Evolutionary conservation across 2,113 vertebrate genomes (phyloP).

Genomic region (Tragelaphus buxtoni): DNA sequence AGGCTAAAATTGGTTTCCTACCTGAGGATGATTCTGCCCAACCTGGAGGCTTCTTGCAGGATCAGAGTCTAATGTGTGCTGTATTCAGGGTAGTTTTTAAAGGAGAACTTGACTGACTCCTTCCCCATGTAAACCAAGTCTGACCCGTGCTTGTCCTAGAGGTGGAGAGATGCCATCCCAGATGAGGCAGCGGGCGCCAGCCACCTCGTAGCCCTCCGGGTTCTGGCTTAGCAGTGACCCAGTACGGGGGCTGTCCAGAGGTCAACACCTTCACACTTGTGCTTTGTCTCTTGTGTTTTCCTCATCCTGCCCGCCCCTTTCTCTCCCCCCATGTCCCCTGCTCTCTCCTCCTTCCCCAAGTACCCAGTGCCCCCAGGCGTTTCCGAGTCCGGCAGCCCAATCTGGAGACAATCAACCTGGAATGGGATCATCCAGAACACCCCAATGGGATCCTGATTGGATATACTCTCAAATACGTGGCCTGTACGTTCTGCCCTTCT

Average conservation of each 20-base stretch:
- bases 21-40: background rate
- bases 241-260: background rate
- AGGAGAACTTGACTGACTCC: background rate
- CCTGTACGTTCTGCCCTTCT: constrained; percentile 81
- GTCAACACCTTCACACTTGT: constrained; percentile 56
- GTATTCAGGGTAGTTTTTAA: background rate
- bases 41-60: background rate
- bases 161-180: background rate
- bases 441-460: constrained; percentile 94
- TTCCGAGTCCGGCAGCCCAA: constrained; percentile 89
- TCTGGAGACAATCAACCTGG: constrained; percentile 85
- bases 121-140: background rate
- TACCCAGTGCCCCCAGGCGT: constrained; percentile 90
- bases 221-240: background rate
- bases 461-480: constrained; percentile 89
- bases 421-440: constrained; percentile 94
- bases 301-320: constrained; percentile 33
- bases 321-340: constrained; percentile 24
- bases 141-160: background rate
- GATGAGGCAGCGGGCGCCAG: background rate
- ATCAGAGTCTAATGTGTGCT: background rate
- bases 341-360: constrained; percentile 81
- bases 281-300: constrained; percentile 65
- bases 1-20: background rate
- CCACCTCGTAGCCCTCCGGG: background rate